Evolutionary conservation across 23 tunicate species (phyloP).

Genomic region (Botrylloides violaceus): DNA sequence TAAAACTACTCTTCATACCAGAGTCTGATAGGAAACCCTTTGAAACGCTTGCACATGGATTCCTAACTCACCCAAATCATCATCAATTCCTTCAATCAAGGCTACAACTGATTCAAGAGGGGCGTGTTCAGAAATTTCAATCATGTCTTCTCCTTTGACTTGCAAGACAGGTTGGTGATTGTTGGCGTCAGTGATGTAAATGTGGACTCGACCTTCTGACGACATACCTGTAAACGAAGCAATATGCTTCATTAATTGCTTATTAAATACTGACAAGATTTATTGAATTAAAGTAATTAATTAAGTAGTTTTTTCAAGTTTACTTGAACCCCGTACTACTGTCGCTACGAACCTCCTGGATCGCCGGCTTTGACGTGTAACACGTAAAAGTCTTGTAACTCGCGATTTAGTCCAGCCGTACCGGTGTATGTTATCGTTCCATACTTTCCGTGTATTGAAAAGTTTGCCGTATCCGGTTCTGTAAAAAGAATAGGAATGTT

Average conservation of each 20-base stretch:
- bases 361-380: conserved; percentile 40
- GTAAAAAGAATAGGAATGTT: too few relatives aligned
- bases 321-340: too few relatives aligned
- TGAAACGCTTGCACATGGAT: too few relatives aligned
- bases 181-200: conserved; percentile 47
- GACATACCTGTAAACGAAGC: conserved; percentile 2
- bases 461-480: neutral
- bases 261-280: neutral
- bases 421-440: conserved; percentile 4
- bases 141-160: neutral
- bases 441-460: neutral
- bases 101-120: conserved; percentile 29
- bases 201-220: neutral
- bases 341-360: conserved; percentile 28
- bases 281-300: too few relatives aligned
- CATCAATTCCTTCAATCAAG: conserved; percentile 41
- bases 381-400: conserved; percentile 36
- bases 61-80: conserved; percentile 61
- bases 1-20: too few relatives aligned
- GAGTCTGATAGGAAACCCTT: too few relatives aligned
- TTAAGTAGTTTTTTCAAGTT: too few relatives aligned
- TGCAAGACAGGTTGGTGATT: conserved; percentile 63
- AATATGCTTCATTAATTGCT: neutral
- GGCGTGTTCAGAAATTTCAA: conserved; percentile 31
- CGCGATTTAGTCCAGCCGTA: conserved; percentile 32